Base-by-base conservation (phyloP, 2,113 vertebrate species). In the Mugil cephalus region DNA sequence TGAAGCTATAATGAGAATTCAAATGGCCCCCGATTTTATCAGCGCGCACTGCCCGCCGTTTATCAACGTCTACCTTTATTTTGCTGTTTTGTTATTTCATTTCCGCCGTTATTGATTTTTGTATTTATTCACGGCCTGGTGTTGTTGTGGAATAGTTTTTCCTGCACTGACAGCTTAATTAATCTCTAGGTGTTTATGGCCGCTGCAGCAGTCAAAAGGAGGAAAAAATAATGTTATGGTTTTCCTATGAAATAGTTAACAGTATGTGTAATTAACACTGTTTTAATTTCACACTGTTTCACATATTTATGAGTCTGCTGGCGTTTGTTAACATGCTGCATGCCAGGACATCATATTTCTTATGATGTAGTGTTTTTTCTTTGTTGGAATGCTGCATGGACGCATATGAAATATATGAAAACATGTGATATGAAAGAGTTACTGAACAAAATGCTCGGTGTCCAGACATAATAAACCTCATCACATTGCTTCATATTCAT, bases 1-100 rank as follows among this genome's bases (percentile, higher is more conserved):
- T 83, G 73, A 90, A 79, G 79, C 51, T 76, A 54, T 87, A 90
- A 88, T 86, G 77, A 85, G 72, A 89, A 87, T 86, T 87, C 60
- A 87, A 89, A 83, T 52, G 63, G 48, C 42, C 78, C 42, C 55
- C 13, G 80, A 86, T 88, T 86, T 68, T 83, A 87, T 90, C 86
- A 66, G 67, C 34, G 1, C 2, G 1, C 64, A 17, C 58, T 36
- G 53, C 13, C 7, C 8, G 15, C 60, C 36, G 15, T 82, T 77
- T 79, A 83, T 74, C 74, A 69, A 52, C 76, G 74, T 61, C 7
- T 30, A 42, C 55, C 61, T 67, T 69, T 70, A 65, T 74, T 75
- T 81, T 50, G 9, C 30, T 14, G 43, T 78, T 73, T 58, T 69
- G 42, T 74, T 63, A 75, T 88, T 83, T 88, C 38, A 77, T 88